Evolutionary conservation across 1,140 invertebrate species (phyloP).

Genomic region (Paralvinella palmiformis): DNA sequence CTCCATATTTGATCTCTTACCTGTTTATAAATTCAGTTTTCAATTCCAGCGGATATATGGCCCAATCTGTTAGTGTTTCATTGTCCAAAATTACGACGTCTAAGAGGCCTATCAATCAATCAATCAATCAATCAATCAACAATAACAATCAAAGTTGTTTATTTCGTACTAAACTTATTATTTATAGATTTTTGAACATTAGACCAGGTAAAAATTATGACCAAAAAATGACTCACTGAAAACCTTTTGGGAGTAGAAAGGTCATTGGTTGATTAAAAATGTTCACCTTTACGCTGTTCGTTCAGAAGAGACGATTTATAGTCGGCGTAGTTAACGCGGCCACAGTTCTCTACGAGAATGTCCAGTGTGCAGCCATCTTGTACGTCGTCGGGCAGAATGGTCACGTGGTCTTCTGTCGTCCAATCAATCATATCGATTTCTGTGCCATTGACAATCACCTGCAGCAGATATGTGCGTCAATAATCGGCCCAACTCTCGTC

Average conservation of each 20-base stretch:
- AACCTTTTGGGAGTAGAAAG: too few species aligned
- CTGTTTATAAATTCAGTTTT: slow-evolving; percentile 44
- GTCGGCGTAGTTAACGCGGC: slow-evolving; percentile 55
- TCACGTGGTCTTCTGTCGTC: background rate
- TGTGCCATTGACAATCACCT: slow-evolving; percentile 32
- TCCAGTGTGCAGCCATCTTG: slow-evolving; percentile 40
- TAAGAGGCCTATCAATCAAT: slow-evolving; percentile 6
- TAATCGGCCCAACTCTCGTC: too few species aligned
- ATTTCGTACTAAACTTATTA: too few species aligned
- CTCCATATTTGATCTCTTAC: slow-evolving; percentile 25
- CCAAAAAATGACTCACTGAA: too few species aligned
- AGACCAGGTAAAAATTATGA: background rate
- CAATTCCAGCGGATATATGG: slow-evolving; percentile 55
- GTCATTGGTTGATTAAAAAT: background rate
- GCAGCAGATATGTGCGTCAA: too few species aligned
- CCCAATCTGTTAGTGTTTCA: slow-evolving; percentile 48
- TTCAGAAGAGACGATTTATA: slow-evolving; percentile 41
- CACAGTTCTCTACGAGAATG: slow-evolving; percentile 59
- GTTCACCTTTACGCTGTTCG: slow-evolving; percentile 52
- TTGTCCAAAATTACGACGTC: slow-evolving; percentile 50
- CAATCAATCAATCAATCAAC: background rate
- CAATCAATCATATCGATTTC: slow-evolving; percentile 24
- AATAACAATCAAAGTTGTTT: background rate
- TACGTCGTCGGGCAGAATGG: background rate
- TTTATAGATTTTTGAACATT: background rate